Percentiles rank a stretch among this genome's conserved stretches.
These are phyloP conservation scores for Clarias platycephalus DNA, from an alignment of 2,797 vertebrate species.

Conservation along the genomic window DNA sequence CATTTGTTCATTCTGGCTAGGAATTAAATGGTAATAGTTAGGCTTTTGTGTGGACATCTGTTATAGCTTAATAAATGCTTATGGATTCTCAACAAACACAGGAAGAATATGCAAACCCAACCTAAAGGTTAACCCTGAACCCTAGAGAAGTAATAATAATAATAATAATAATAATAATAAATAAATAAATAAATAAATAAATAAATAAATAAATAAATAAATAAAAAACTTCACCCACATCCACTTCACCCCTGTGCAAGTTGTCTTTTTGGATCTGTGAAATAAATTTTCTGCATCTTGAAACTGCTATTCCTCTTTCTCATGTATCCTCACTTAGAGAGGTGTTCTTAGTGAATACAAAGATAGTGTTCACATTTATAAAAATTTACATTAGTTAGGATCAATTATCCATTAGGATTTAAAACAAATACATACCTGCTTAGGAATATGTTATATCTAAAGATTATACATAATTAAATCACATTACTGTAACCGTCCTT, in stretches of 20 bases:
- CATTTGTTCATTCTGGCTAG: constrained; percentile 36
- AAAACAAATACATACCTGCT: background rate
- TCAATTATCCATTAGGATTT: background rate
- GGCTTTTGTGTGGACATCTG: background rate
- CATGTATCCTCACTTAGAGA: too few relatives aligned
- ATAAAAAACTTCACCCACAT: background rate
- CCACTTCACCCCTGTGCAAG: background rate
- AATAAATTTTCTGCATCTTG: background rate
- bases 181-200: too few relatives aligned
- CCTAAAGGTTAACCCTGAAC: background rate
- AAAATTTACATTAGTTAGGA: background rate
- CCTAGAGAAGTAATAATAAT: too few relatives aligned
- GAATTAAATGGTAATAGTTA: constrained; percentile 38
- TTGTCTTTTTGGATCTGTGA: background rate
- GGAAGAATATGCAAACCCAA: background rate
- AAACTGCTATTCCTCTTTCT: background rate
- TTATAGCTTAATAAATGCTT: background rate
- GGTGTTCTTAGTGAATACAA: too few relatives aligned
- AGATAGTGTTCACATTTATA: background rate
- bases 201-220: too few relatives aligned
- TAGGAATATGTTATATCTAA: background rate
- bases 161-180: too few relatives aligned
- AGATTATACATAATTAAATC: background rate
- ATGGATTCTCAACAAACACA: background rate
- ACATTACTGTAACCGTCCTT: background rate